Base-by-base conservation (phyloP, 2,888 invertebrate species). In the Scaptodrosophila latifasciaeformis region DNA sequence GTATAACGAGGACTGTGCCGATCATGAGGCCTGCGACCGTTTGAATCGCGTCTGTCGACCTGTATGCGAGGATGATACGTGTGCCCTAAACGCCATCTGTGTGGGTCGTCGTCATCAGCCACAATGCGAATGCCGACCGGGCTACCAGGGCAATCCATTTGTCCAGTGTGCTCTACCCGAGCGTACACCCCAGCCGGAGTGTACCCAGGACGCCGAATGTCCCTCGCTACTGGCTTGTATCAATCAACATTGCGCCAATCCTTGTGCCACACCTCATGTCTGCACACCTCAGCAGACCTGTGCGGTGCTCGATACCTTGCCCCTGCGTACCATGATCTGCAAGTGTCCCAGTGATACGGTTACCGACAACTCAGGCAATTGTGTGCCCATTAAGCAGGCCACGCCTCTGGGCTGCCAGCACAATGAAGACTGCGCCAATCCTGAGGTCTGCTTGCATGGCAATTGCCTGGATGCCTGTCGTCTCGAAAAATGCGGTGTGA, bases 1-100 rank as follows among this genome's bases (percentile, higher is more conserved):
- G 77, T 95, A 94, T 85, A 95, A 96, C 81, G 94, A 95, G 77
- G 96, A 96, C 81, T 96, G 96, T 70, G 93, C 92, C 27, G 92
- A 93, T 72, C 90, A 93, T 62, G 95, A 96, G 85, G 90, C 93
- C 29, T 96, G 96, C 84, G 93, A 95, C 80, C 89, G 94, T 55
- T 87, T 95, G 10, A 96, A 95, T 82, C 89, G 94, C 66, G 90
- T 94, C 0, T 96, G 96, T 78, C 89, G 93, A 70, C 92, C 93
- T 0, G 95, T 92, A 19, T 96, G 96, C 81, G 91, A 92, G 3
- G 92, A 92, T n/a, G 92, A 92, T 51, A 91, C 92, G 0, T 96
- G 96, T 79, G 94, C 93, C 0, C 88, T 90, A 0, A 91, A 90
- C 13, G 95, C 96, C 1, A 86, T 89, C n/a, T 96, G 96, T 82